Conservation (phyloP, 2,113 vertebrate species). For the Saguinus imperator region DNA sequence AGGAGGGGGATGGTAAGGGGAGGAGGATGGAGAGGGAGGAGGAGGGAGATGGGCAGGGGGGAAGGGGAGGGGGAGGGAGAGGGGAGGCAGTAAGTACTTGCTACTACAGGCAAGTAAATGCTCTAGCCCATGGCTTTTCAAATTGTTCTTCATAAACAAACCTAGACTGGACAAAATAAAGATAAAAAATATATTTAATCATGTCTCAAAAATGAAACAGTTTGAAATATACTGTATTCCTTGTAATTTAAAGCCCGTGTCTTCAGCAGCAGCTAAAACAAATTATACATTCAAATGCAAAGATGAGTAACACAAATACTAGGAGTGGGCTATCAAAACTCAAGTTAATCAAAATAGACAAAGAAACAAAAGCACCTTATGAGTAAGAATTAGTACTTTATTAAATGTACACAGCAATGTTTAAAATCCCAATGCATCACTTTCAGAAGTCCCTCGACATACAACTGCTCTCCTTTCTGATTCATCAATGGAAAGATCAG, state of each 20-base stretch:
- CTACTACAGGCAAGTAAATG: slow-evolving; percentile 12
- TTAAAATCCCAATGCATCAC: not conserved
- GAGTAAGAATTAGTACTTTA: slow-evolving; percentile 27
- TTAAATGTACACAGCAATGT: not conserved
- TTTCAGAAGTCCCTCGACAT: not conserved
- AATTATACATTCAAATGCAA: slow-evolving; percentile 51
- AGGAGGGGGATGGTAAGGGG: no score
- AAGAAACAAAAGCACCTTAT: slow-evolving; percentile 3
- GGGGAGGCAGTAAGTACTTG: not conserved
- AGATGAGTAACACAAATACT: slow-evolving; percentile 43
- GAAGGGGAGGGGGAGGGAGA: no score
- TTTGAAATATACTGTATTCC: slow-evolving; percentile 34
- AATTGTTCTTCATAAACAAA: slow-evolving; percentile 27
- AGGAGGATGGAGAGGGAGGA: no score
- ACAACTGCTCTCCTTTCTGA: not conserved
- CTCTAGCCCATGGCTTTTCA: slow-evolving; percentile 35
- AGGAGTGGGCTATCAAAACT: slow-evolving; percentile 47
- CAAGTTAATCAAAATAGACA: slow-evolving; percentile 56
- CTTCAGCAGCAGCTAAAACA: slow-evolving; percentile 60
- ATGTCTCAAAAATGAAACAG: slow-evolving; percentile 20
- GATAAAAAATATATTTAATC: slow-evolving; percentile 58
- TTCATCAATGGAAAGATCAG: slow-evolving; percentile 43
- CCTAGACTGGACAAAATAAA: slow-evolving; percentile 17
- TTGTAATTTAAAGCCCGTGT: slow-evolving; percentile 50
- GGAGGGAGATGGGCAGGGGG: no score